A percentile compares a stretch with the other conserved stretches of the same genome.
These are phyloP conservation scores for Caranx melampygus DNA, from an alignment of 2,113 vertebrate species.

Conservation along the genomic window DNA sequence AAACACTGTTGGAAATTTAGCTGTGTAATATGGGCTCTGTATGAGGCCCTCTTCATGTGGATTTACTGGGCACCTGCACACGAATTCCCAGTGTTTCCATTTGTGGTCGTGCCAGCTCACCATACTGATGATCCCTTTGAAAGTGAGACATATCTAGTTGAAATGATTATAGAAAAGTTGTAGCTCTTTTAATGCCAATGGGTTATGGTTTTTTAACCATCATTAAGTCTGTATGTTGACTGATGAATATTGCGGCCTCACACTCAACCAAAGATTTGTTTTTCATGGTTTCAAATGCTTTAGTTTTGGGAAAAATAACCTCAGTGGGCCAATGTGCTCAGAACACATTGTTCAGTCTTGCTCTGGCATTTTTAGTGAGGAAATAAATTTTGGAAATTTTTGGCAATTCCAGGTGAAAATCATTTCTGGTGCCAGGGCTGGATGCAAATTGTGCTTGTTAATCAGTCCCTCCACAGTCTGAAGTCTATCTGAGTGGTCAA, in stretches of 20 bases:
- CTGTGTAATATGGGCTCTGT: neutral
- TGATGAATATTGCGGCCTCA: neutral
- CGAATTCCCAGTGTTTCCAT: neutral
- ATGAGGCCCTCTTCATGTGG: no score
- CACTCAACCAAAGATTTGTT: neutral
- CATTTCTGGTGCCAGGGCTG: neutral
- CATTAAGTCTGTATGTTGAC: neutral
- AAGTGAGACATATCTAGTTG: neutral
- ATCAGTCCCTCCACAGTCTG: neutral
- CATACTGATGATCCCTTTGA: neutral
- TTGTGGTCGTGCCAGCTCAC: conserved; percentile 14
- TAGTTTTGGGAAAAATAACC: neutral
- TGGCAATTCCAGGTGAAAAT: neutral
- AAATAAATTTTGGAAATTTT: conserved; percentile 5
- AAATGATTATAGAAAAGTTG: conserved; percentile 2
- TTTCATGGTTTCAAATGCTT: neutral
- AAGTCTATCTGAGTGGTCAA: neutral
- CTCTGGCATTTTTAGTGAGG: conserved; percentile 8
- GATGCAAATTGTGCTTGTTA: conserved; percentile 7
- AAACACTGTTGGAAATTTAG: conserved; percentile 5
- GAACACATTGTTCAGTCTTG: conserved; percentile 31
- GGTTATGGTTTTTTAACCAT: neutral
- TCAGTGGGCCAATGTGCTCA: neutral
- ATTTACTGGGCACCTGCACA: neutral
- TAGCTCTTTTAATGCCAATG: conserved; percentile 13